Evolutionary conservation across 1,140 invertebrate genomes (phyloP).

Genomic region (Hydropsyche tenuis): DNA sequence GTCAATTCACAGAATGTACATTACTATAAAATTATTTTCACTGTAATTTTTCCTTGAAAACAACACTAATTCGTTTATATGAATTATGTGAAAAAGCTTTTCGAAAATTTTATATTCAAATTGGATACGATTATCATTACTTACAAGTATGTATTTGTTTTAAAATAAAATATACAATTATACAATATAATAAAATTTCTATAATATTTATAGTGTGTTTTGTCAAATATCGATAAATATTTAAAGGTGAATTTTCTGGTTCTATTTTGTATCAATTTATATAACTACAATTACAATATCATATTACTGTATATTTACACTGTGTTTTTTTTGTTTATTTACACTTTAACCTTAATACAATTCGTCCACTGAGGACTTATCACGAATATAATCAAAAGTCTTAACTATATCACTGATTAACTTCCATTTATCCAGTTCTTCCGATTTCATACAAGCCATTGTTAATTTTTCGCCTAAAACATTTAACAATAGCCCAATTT

Average conservation of each 20-base stretch:
- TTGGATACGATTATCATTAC: too few species aligned
- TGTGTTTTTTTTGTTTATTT: slow-evolving; percentile 15
- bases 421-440: slow-evolving; percentile 12
- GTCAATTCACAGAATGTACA: too few species aligned
- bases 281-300: slow-evolving; percentile 23
- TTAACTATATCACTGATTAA: slow-evolving; percentile 36
- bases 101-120: too few species aligned
- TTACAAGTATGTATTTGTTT: background rate
- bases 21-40: too few species aligned
- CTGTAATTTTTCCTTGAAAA: too few species aligned
- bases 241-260: slow-evolving; percentile 44
- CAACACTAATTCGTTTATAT: too few species aligned
- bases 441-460: background rate
- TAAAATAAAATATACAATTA: slow-evolving; percentile 30
- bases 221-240: slow-evolving; percentile 39
- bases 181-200: slow-evolving; percentile 24
- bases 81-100: too few species aligned
- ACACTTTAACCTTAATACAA: slow-evolving; percentile 11
- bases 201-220: slow-evolving; percentile 12
- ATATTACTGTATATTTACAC: slow-evolving; percentile 29
- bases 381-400: slow-evolving; percentile 27
- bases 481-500: slow-evolving; percentile 13
- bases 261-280: slow-evolving; percentile 37
- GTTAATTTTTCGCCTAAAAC: background rate
- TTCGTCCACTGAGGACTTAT: slow-evolving; percentile 17